phyloP scores from a whole-genome alignment of 2,888 invertebrate species.

The Meteorus cinctellus region DNA sequence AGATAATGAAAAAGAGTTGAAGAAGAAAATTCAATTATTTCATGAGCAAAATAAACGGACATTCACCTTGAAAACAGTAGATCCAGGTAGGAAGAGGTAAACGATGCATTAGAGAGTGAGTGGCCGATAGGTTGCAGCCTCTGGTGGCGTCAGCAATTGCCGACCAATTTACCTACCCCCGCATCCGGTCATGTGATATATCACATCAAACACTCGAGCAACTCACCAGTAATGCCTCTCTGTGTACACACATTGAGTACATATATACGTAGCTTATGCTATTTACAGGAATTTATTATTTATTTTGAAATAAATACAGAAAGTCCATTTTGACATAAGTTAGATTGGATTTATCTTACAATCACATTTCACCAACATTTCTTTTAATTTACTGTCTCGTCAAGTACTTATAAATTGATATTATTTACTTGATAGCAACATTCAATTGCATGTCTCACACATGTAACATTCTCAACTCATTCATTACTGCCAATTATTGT shows the following conservation, averaged over 20 bases:
- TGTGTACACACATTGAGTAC: conserved; percentile 48
- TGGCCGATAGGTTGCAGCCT: conserved; percentile 69
- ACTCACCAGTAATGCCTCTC: conserved; percentile 52
- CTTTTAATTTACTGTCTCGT: too few relatives aligned
- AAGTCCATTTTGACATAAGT: too few relatives aligned
- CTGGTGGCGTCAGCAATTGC: conserved; percentile 73
- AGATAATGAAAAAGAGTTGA: background rate
- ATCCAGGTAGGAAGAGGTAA: conserved; percentile 38
- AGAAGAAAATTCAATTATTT: too few relatives aligned
- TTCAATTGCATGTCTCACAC: background rate
- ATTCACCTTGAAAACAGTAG: conserved; percentile 31
- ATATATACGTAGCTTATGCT: conserved; percentile 25
- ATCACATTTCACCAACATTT: too few relatives aligned
- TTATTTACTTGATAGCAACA: background rate
- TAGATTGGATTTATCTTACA: too few relatives aligned
- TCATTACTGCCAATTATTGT: background rate
- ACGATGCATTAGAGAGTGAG: conserved; percentile 61
- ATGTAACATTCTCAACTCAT: background rate
- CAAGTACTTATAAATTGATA: background rate
- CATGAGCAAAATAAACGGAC: conserved; percentile 4
- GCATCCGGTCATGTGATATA: conserved; percentile 73
- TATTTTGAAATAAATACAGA: background rate
- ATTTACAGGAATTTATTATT: conserved; percentile 23
- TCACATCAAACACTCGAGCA: conserved; percentile 67
- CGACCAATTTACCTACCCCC: conserved; percentile 73